A percentile compares a stretch with the other conserved stretches of the same genome.
phyloP scores from a whole-genome alignment of 2,113 vertebrate species.

The Maccullochella peelii region DNA sequence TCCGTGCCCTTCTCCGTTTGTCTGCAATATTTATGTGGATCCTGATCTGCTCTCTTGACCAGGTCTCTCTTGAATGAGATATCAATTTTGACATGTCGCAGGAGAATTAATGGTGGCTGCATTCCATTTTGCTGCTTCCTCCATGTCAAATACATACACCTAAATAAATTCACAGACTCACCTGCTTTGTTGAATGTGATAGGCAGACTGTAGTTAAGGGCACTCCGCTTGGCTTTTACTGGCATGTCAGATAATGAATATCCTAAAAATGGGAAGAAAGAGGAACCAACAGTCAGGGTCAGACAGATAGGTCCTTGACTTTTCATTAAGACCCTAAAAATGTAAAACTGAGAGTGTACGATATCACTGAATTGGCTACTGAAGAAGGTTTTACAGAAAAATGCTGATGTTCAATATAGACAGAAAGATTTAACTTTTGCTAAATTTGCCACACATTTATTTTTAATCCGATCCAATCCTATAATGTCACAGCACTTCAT shows the following conservation, averaged over 20 bases:
- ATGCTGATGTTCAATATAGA: background rate
- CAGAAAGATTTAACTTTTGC: background rate
- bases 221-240: constrained; percentile 95
- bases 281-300: background rate
- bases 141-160: background rate
- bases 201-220: constrained; percentile 92
- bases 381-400: background rate
- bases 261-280: constrained; percentile 76
- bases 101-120: background rate
- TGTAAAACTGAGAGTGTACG: background rate
- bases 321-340: background rate
- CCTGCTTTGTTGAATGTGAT: constrained; percentile 93
- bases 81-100: too few species aligned
- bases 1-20: too few species aligned
- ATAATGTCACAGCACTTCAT: background rate
- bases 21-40: too few species aligned
- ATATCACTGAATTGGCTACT: too few species aligned
- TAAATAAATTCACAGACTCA: constrained; percentile 59
- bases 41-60: background rate
- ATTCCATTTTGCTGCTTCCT: background rate
- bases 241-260: constrained; percentile 89
- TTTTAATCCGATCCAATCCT: too few species aligned
- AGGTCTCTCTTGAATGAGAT: background rate
- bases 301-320: background rate
- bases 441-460: background rate